These are phyloP conservation scores for Busseola fusca DNA, from an alignment of 2,888 invertebrate species.

Conservation along the genomic window DNA sequence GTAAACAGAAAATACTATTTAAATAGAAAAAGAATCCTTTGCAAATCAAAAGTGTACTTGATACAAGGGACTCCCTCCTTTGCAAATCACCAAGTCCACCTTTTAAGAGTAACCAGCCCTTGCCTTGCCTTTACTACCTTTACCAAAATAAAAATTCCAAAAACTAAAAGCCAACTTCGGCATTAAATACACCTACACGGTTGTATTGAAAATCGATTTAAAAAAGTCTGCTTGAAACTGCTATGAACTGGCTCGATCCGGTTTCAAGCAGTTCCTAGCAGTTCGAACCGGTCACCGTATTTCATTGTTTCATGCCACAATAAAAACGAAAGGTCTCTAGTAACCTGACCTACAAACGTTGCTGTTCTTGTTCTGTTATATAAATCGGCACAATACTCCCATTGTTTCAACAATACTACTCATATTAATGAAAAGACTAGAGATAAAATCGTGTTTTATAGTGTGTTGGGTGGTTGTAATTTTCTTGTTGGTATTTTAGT, in stretches of 20 bases:
- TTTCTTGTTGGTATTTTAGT: conserved; percentile 4
- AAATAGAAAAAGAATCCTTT: not conserved
- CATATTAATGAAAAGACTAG: conserved; percentile 24
- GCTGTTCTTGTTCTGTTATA: conserved; percentile 17
- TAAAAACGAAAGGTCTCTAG: conserved; percentile 42
- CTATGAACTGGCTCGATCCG: conserved; percentile 45
- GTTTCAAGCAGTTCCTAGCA: conserved; percentile 48
- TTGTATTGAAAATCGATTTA: conserved; percentile 40
- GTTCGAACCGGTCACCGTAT: conserved; percentile 38
- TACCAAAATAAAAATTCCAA: not conserved
- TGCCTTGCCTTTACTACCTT: too few species aligned
- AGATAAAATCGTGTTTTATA: conserved; percentile 32
- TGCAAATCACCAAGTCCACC: not conserved
- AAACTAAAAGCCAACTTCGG: conserved; percentile 1
- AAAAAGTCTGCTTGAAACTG: conserved; percentile 42
- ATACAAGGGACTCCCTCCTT: not conserved
- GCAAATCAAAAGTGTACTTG: not conserved
- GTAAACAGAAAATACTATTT: not conserved
- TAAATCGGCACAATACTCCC: conserved; percentile 29
- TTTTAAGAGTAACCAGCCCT: too few species aligned
- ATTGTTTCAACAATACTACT: conserved; percentile 32
- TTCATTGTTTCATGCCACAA: conserved; percentile 56
- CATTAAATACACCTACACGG: conserved; percentile 16
- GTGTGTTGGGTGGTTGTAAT: conserved; percentile 2
- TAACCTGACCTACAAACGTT: conserved; percentile 49